Conservation (phyloP, 2,888 invertebrate species). For the Carcina quercana region DNA sequence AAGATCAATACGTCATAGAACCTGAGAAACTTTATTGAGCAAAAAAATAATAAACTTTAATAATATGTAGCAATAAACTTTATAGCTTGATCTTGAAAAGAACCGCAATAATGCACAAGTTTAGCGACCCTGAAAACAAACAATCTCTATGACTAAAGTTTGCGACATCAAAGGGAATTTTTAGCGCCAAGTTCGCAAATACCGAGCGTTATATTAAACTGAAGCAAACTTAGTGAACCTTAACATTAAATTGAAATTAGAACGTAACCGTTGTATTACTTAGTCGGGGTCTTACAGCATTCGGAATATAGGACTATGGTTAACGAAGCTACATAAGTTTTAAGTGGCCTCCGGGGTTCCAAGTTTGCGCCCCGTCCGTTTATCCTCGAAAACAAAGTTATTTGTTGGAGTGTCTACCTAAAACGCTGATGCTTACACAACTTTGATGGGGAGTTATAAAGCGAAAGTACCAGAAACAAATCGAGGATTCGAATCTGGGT, state of each 20-base stretch:
- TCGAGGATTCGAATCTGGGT: constrained; percentile 7
- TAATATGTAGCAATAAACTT: no score
- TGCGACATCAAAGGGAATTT: no score
- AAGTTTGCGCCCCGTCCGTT: constrained; percentile 60
- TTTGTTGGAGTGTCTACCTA: constrained; percentile 54
- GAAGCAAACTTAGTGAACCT: not conserved
- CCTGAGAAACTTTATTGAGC: no score
- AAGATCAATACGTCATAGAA: no score
- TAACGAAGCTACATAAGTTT: constrained; percentile 70
- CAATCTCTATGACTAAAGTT: no score
- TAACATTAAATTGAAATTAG: constrained; percentile 4
- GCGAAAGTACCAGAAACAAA: constrained; percentile 7
- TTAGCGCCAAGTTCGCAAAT: no score
- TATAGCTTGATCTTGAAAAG: no score
- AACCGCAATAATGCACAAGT: no score
- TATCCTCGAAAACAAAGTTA: constrained; percentile 63
- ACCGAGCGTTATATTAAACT: no score
- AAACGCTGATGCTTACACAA: constrained; percentile 46
- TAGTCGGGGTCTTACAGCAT: constrained; percentile 37
- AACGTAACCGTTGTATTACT: constrained; percentile 32
- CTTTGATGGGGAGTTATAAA: constrained; percentile 30
- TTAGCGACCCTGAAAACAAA: no score
- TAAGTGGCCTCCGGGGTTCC: constrained; percentile 61
- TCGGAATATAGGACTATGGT: constrained; percentile 50
- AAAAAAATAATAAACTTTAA: no score